Base-by-base conservation (phyloP, 1,140 invertebrate species). In the Atta cephalotes region DNA sequence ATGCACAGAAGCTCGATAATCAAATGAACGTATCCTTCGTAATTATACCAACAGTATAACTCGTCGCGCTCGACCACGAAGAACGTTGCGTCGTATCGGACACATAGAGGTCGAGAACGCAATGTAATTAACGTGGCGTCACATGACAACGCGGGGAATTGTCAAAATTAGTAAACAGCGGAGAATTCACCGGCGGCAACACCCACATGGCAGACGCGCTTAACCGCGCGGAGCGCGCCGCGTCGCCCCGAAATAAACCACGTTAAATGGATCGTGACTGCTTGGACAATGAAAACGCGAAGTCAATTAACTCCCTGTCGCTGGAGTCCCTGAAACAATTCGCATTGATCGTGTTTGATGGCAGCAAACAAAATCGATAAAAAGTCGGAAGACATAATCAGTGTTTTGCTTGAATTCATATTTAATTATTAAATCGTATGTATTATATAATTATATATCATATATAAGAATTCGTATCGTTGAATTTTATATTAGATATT, bases 151-250 rank as follows among this genome's bases (percentile, higher is more conserved):
- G 68, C 56, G 58, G 70, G n/a, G 35, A 74, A 82, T 82, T 21
- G 56, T 82, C 80, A 74, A 72, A 74, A 72, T 82, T 82, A 74
- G 68, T 82, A 82, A 82, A 82, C 53, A 82, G 21, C 7, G 28
- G 63, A 10, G 56, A 74, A 72, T 82, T 82, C 51, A 70, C 49
- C 31, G 31, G 9, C 62, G 91, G 91, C 80, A 91, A 93, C 93
- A 92, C 93, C 93, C 93, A 93, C 93, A 91, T 89, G 89, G 92
- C 93, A 93, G 92, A 93, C 93, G 93, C 89, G 88, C 92, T 91
- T 88, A 92, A 91, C 90, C 80, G 89, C 89, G 89, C 85, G 90
- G 77, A 88, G 81, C 86, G 51, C 51, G 78, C 70, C 45, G 65
- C 76, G 65, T 21, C 31, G 49, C 49, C 82, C 18, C 31, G 14